phyloP scores from a whole-genome alignment of 2,113 vertebrate genomes.

The Paradisaea rubra region DNA sequence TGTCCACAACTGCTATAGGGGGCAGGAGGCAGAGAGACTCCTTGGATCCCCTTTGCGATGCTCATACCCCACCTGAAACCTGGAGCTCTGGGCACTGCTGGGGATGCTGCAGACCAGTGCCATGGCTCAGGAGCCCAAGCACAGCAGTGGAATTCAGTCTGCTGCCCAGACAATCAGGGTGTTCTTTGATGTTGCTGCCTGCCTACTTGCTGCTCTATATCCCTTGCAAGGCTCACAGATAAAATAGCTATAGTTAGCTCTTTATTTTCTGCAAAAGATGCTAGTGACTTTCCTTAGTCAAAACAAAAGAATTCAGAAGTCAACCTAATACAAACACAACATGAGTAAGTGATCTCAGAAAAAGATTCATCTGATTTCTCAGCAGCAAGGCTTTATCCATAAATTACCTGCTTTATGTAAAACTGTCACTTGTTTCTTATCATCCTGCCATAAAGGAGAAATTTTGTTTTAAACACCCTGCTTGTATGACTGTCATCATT shows the following conservation, averaged over 20 bases:
- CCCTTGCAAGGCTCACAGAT: not conserved
- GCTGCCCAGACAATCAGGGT: not conserved
- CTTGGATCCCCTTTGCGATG: not conserved
- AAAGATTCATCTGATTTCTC: not conserved
- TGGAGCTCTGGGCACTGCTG: not conserved
- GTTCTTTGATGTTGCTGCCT: not conserved
- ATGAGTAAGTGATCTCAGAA: not conserved
- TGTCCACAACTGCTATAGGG: not conserved
- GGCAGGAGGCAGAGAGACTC: not conserved
- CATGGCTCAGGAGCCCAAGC: not conserved
- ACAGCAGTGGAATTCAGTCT: not conserved
- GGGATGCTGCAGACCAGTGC: not conserved
- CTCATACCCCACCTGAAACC: not conserved
- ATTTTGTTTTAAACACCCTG: constrained; percentile 12
- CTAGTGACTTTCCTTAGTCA: not conserved
- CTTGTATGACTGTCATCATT: not conserved
- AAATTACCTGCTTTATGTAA: constrained; percentile 6
- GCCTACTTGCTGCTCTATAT: not conserved
- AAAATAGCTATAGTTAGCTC: not conserved
- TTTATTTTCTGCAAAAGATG: not conserved
- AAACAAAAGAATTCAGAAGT: not conserved
- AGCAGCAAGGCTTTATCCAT: not conserved
- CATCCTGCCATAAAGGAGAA: not conserved
- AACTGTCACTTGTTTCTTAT: constrained; percentile 47
- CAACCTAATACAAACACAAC: not conserved